These are phyloP conservation scores for Luperina testacea DNA, from an alignment of 2,888 invertebrate species.

Conservation along the genomic window DNA sequence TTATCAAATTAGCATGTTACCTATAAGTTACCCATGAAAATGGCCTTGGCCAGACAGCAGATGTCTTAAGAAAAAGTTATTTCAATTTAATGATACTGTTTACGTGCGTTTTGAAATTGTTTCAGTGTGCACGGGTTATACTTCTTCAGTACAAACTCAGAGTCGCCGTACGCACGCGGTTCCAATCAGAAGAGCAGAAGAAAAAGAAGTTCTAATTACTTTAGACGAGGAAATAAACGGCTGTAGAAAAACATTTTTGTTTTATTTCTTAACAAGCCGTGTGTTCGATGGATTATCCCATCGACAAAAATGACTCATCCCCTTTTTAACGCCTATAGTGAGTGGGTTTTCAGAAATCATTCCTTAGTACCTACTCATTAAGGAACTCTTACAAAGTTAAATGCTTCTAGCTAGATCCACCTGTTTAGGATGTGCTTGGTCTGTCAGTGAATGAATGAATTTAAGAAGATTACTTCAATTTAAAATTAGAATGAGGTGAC, in stretches of 20 bases:
- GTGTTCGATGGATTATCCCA: too few relatives aligned
- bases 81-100: background rate
- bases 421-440: background rate
- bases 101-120: constrained; percentile 46
- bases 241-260: background rate
- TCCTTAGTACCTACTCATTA: too few relatives aligned
- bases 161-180: constrained; percentile 84
- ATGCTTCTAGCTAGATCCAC: too few relatives aligned
- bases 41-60: background rate
- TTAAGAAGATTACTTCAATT: background rate
- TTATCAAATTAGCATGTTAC: background rate
- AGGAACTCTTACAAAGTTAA: too few relatives aligned
- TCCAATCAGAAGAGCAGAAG: constrained; percentile 62
- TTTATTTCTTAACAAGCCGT: background rate
- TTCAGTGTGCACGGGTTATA: constrained; percentile 86
- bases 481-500: too few relatives aligned
- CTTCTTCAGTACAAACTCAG: constrained; percentile 86
- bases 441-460: background rate
- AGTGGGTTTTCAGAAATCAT: too few relatives aligned
- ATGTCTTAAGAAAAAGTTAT: background rate
- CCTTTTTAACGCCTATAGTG: too few relatives aligned
- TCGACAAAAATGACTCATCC: too few relatives aligned
- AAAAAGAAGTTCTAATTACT: constrained; percentile 27
- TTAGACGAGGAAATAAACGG: constrained; percentile 14
- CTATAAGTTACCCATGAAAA: background rate